Evolutionary conservation across 2,113 vertebrate species (phyloP).

Genomic region (Pomatostomus ruficeps): DNA sequence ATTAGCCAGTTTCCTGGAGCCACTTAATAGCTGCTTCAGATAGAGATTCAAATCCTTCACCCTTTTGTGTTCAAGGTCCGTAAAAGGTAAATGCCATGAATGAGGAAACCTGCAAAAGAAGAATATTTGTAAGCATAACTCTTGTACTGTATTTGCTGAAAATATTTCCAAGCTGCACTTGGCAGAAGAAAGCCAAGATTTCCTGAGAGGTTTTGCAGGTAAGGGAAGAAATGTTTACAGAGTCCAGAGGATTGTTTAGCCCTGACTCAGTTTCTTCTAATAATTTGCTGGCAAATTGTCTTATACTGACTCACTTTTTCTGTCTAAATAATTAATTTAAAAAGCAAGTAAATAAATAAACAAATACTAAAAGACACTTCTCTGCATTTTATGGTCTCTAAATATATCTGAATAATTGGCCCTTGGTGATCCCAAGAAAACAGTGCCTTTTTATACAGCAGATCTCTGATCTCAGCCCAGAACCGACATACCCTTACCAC

Average conservation of each 20-base stretch:
- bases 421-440: neutral
- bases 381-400: neutral
- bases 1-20: conserved; percentile 54
- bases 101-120: conserved; percentile 77
- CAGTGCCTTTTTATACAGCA: neutral
- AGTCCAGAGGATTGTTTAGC: neutral
- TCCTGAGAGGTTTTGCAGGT: neutral
- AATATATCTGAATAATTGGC: neutral
- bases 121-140: neutral
- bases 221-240: neutral
- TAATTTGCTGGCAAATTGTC: neutral
- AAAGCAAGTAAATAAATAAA: neutral
- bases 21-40: conserved; percentile 78
- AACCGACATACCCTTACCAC: neutral
- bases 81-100: conserved; percentile 73
- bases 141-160: neutral
- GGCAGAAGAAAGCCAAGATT: neutral
- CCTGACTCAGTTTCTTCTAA: neutral
- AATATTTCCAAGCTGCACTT: neutral
- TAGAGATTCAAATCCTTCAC: conserved; percentile 80
- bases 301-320: neutral
- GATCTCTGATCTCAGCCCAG: neutral
- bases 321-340: neutral
- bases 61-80: conserved; percentile 61
- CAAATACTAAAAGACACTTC: neutral